phyloP scores from a whole-genome alignment of 2,888 invertebrate genomes.

The Oxyteleia sp. region DNA sequence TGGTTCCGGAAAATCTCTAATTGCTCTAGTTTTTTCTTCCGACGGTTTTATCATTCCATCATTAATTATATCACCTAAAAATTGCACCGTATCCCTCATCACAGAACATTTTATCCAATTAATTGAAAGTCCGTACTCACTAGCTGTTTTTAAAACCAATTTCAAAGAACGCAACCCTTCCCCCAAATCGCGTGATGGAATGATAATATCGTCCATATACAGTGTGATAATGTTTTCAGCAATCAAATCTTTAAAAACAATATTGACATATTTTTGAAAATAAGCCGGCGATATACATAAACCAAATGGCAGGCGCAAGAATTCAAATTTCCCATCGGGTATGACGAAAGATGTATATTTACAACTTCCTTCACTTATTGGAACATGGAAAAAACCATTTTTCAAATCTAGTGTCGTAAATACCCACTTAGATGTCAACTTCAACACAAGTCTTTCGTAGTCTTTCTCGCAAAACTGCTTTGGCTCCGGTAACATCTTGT shows the following conservation, averaged over 20 bases:
- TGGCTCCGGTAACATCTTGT: constrained; percentile 14
- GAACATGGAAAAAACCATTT: neutral
- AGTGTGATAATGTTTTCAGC: neutral
- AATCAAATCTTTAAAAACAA: neutral
- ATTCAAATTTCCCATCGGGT: neutral
- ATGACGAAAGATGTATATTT: neutral
- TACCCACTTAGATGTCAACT: neutral
- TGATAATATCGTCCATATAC: constrained; percentile 38
- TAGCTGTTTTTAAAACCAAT: neutral
- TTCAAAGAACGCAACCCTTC: neutral
- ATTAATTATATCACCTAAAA: neutral
- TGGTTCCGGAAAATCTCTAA: neutral
- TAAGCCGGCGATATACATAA: neutral
- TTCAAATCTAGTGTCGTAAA: neutral
- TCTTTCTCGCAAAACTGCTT: constrained; percentile 26
- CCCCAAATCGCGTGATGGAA: constrained; percentile 12
- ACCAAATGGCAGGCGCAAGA: neutral
- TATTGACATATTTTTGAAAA: neutral
- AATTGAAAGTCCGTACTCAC: neutral
- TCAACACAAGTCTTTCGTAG: constrained; percentile 11
- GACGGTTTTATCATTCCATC: neutral
- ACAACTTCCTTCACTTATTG: neutral
- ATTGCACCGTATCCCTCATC: neutral
- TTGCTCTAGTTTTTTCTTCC: neutral
- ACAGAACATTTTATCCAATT: neutral